A percentile compares a stretch with the other conserved stretches of the same genome.
These are phyloP conservation scores for Colletes collaris DNA, from an alignment of 2,888 invertebrate genomes.

Conservation along the genomic window DNA sequence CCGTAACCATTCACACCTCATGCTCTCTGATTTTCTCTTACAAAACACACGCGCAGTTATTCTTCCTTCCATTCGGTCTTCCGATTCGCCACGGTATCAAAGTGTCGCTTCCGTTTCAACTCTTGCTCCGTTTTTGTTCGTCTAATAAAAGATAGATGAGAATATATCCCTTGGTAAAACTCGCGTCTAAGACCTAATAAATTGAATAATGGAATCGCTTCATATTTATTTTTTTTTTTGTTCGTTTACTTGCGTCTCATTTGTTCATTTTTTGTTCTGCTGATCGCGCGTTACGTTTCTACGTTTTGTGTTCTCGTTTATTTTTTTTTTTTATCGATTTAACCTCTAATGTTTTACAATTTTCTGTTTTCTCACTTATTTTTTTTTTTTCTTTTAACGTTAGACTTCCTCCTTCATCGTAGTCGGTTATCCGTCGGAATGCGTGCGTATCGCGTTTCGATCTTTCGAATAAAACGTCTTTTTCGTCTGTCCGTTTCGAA, in stretches of 20 bases:
- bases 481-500: constrained; percentile 13
- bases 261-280: constrained; percentile 11
- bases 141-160: constrained; percentile 61
- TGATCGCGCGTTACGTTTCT: constrained; percentile 38
- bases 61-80: not conserved
- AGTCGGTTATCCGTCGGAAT: constrained; percentile 37
- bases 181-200: constrained; percentile 59
- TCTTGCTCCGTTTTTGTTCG: constrained; percentile 20
- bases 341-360: constrained; percentile 11
- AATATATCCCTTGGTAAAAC: constrained; percentile 57
- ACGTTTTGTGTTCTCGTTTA: not conserved
- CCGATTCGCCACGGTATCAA: constrained; percentile 13
- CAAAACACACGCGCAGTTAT: constrained; percentile 21
- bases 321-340: not conserved
- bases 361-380: not conserved
- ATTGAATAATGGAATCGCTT: constrained; percentile 50
- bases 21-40: constrained; percentile 13
- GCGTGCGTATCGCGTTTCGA: constrained; percentile 31
- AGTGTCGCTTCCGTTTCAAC: constrained; percentile 15
- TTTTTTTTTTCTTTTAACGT: constrained; percentile 21
- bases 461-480: constrained; percentile 18
- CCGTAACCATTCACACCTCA: not conserved
- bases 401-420: constrained; percentile 48
- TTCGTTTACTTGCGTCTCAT: constrained; percentile 28
- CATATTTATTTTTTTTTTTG: constrained; percentile 14